These are phyloP conservation scores for Magallana ariakensis DNA, from an alignment of 1,140 invertebrate species.

Conservation along the genomic window DNA sequence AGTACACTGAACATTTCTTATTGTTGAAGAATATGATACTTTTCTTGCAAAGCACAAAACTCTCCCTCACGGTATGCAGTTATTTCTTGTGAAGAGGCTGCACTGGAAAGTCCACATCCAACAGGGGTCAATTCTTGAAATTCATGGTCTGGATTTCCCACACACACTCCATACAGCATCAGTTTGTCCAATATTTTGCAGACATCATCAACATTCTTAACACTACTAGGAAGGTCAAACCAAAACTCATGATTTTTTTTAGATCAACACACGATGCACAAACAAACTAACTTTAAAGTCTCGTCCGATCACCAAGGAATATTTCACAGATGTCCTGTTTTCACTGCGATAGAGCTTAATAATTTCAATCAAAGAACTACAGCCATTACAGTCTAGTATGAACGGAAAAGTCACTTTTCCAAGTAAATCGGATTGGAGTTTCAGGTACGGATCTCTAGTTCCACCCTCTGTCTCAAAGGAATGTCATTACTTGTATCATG, in stretches of 20 bases:
- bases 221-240: background rate
- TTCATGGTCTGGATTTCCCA: slow-evolving; percentile 22
- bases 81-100: background rate
- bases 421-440: background rate
- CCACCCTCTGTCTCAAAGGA: background rate
- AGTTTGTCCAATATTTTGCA: background rate
- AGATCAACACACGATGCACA: no score
- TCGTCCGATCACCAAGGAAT: no score
- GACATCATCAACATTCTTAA: background rate
- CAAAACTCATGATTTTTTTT: slow-evolving; percentile 23
- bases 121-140: background rate
- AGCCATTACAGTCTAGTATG: background rate
- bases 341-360: background rate
- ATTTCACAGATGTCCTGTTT: background rate
- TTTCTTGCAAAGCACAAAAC: slow-evolving; percentile 15
- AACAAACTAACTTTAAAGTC: no score
- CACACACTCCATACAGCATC: background rate
- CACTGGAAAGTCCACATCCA: background rate
- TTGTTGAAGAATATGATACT: slow-evolving; percentile 14
- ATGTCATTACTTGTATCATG: background rate
- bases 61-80: slow-evolving; percentile 33
- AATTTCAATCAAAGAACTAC: background rate
- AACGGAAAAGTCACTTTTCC: background rate
- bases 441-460: background rate
- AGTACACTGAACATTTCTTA: slow-evolving; percentile 2